Evolutionary conservation across 2,113 vertebrate genomes (phyloP).

Genomic region (Trachemys scripta): DNA sequence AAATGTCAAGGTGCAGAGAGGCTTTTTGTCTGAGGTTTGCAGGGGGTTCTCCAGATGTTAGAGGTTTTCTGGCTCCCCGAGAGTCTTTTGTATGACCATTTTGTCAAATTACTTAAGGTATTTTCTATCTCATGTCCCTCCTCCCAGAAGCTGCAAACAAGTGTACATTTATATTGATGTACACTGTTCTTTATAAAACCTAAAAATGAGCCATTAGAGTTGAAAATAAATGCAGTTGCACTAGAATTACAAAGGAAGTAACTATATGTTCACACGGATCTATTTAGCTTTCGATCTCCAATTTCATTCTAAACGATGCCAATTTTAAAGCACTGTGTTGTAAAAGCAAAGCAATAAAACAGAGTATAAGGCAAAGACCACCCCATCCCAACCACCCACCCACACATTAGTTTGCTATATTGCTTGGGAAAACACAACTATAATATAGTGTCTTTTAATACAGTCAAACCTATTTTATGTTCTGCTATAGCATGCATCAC

Average conservation of each 20-base stretch:
- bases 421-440: background rate
- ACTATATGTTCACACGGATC: background rate
- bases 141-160: background rate
- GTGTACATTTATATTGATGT: conserved; percentile 16
- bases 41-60: background rate
- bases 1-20: background rate
- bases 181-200: background rate
- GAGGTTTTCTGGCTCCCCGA: background rate
- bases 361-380: background rate
- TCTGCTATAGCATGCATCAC: background rate
- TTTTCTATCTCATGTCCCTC: background rate
- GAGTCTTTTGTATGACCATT: background rate
- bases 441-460: background rate
- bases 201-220: background rate
- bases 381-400: background rate
- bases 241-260: background rate
- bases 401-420: background rate
- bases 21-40: background rate
- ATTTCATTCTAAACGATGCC: background rate
- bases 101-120: background rate
- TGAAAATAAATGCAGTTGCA: background rate
- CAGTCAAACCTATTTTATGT: background rate
- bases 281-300: background rate
- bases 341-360: background rate
- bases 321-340: background rate